Evolutionary conservation across 2,113 vertebrate species (phyloP).

Genomic region (Phalacrocorax brasilianus): DNA sequence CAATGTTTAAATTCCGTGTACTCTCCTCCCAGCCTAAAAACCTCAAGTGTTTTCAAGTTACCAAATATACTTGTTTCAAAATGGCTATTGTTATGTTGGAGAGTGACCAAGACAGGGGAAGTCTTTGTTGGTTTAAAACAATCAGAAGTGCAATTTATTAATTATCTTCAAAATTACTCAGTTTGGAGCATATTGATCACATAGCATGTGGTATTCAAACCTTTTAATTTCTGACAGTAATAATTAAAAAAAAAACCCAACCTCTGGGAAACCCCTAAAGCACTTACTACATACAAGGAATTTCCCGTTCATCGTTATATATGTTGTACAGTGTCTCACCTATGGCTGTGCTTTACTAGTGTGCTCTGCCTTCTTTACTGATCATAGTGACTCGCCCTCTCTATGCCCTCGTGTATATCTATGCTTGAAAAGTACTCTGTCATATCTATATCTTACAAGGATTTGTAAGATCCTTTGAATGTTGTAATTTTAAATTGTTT

Average conservation of each 20-base stretch:
- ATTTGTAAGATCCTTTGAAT: not conserved
- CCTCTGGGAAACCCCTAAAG: not conserved
- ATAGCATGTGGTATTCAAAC: not conserved
- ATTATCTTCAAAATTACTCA: not conserved
- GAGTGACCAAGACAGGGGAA: not conserved
- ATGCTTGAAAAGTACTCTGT: not conserved
- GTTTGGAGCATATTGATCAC: not conserved
- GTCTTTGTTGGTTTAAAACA: not conserved
- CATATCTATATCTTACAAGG: too few species aligned
- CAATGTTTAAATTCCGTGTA: conserved; percentile 10
- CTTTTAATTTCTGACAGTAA: not conserved
- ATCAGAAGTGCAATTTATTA: not conserved
- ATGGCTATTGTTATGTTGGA: not conserved
- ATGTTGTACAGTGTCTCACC: not conserved
- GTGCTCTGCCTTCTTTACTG: not conserved
- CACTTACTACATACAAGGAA: not conserved
- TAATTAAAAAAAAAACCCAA: not conserved
- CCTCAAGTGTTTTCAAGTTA: not conserved
- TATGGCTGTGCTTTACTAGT: not conserved
- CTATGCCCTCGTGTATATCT: not conserved
- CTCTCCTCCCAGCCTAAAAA: not conserved
- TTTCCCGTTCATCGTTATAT: fast-evolving
- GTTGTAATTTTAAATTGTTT: not conserved
- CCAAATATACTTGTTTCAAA: not conserved
- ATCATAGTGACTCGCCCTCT: not conserved